Conservation (phyloP, 1,140 invertebrate species). For the Steinernema feltiae region DNA sequence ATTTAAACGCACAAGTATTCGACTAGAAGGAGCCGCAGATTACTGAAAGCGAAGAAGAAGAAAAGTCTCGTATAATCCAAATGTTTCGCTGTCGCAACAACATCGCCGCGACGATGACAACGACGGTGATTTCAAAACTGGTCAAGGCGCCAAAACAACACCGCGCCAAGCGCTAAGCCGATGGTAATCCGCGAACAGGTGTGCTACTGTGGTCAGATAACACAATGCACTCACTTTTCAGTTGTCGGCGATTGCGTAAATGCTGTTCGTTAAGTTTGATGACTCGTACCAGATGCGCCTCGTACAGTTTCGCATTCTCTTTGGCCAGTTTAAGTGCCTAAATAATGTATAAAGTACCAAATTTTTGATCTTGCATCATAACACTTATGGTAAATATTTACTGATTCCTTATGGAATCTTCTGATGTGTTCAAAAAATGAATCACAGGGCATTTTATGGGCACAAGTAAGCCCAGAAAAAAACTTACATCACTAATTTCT, state of each 20-base stretch:
- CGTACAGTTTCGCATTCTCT: slow-evolving; percentile 1
- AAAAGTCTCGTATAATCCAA: neutral
- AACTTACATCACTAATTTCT: neutral
- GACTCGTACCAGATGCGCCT: neutral
- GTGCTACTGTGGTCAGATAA: neutral
- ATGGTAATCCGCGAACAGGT: slow-evolving; percentile 7
- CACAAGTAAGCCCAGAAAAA: neutral
- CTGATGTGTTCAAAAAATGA: no score
- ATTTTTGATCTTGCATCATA: no score
- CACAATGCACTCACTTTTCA: neutral
- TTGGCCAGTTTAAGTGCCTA: neutral
- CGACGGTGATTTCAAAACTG: neutral
- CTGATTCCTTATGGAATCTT: no score
- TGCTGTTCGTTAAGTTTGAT: slow-evolving; percentile 9
- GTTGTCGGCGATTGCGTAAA: neutral
- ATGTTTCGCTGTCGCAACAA: slow-evolving; percentile 2
- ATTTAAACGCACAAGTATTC: no score
- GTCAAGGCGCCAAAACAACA: slow-evolving; percentile 1
- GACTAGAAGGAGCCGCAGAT: no score
- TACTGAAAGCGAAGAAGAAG: neutral
- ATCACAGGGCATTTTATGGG: no score
- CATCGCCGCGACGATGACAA: neutral
- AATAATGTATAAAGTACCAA: no score
- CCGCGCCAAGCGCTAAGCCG: neutral
- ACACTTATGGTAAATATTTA: no score